Base-by-base conservation (phyloP, 2,113 vertebrate genomes). In the Hippoglossus stenolepis region DNA sequence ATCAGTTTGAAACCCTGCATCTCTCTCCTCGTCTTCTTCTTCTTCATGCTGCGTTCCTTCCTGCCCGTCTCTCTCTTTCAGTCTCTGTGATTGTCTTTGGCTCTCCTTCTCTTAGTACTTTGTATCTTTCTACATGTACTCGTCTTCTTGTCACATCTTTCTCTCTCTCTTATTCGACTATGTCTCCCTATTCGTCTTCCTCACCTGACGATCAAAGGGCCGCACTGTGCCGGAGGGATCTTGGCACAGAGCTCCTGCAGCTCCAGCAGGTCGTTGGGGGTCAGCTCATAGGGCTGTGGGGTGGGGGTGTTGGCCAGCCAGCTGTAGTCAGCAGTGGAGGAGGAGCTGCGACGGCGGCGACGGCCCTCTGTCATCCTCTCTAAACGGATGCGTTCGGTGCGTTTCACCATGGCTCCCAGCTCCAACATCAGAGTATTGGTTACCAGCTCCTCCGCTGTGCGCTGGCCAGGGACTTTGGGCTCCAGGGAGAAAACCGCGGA, bases 371-470 rank as follows among this genome's bases (percentile, higher is more conserved):
- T 82, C 0, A 85, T 91, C 13, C 90, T 87, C 62, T 95, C 94
- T 58, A 94, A 85, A 43, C 85, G 92, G 24, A 95, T 91, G 8
- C 94, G 94, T 53, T 95, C 94, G 0, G 92, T 94, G 3, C 94
- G 93, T 70, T 96, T 96, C 67, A 96, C 91, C 85, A 94, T 94
- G 60, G 94, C 92, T 45, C 93, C 93, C 69, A 95, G 82, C 85
- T 95, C 95, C 70, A 95, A 67, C 94, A 95, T 96, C 72, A 96
- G 87, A 3, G 95, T 96, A 57, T 95, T 94, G 82, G 93, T 94
- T 0, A 95, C 95, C 76, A 95, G 62, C 81, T 96, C 95, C 71
- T 93, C 90, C 0, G 88, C 59, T 21, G 79, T 89, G 57, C 93
- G 93, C 24, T 94, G 94, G 9, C 93, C 93, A 0, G 93, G 89